Percentiles rank a stretch among this genome's conserved stretches.
phyloP scores from a whole-genome alignment of 2,113 vertebrate genomes.

The Paedocypris sp. region DNA sequence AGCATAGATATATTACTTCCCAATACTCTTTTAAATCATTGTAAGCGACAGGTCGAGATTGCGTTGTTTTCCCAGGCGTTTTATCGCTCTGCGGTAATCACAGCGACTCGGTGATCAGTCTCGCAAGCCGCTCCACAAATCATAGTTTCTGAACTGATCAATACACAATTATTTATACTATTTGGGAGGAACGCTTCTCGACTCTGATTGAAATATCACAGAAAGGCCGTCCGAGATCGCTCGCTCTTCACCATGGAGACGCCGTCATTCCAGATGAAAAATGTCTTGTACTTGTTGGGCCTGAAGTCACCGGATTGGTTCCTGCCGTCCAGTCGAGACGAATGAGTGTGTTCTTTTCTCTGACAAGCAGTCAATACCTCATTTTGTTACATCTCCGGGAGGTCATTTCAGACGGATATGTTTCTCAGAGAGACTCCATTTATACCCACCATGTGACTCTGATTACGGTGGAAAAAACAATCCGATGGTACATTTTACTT shows the following conservation, averaged over 20 bases:
- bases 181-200: background rate
- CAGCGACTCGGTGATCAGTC: background rate
- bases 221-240: background rate
- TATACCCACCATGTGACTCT: too few relatives aligned
- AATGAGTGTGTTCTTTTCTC: constrained; percentile 40
- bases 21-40: too few relatives aligned
- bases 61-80: too few relatives aligned
- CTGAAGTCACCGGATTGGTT: constrained; percentile 35
- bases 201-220: background rate
- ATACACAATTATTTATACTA: constrained; percentile 11
- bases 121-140: constrained; percentile 13
- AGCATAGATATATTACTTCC: too few relatives aligned
- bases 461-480: too few relatives aligned
- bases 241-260: background rate
- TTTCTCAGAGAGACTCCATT: too few relatives aligned
- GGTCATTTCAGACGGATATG: background rate
- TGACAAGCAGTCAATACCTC: constrained; percentile 43
- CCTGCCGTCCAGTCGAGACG: constrained; percentile 26
- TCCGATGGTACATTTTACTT: too few relatives aligned
- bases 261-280: background rate
- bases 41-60: too few relatives aligned
- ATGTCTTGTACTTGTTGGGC: constrained; percentile 7
- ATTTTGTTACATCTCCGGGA: constrained; percentile 24
- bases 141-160: constrained; percentile 1
- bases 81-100: too few relatives aligned